A percentile compares a stretch with the other conserved stretches of the same genome.
Evolutionary conservation across 2,888 invertebrate genomes (phyloP).

Genomic region (Apamea monoglypha): DNA sequence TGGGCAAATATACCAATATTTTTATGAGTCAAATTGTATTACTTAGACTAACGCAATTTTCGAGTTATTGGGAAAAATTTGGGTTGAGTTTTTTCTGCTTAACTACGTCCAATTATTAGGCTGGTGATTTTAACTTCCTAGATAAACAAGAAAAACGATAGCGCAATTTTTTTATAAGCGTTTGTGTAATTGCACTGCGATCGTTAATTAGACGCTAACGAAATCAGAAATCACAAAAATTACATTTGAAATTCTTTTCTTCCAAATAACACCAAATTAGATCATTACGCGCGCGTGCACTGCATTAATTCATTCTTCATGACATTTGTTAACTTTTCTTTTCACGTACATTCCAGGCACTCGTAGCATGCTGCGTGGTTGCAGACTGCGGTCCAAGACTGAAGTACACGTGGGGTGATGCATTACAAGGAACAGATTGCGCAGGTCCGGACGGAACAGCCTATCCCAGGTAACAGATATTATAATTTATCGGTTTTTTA

Average conservation of each 20-base stretch:
- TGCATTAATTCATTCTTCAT: conserved; percentile 13
- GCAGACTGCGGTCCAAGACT: conserved; percentile 91
- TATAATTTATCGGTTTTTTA: conserved; percentile 32
- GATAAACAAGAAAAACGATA: background rate
- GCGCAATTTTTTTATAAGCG: no score
- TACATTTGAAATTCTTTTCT: background rate
- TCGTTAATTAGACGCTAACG: background rate
- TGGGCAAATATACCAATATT: no score
- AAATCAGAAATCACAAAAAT: conserved; percentile 2
- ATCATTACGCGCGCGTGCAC: conserved; percentile 23
- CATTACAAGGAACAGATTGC: conserved; percentile 94
- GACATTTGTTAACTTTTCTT: conserved; percentile 49
- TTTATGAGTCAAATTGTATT: no score
- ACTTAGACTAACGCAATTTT: no score
- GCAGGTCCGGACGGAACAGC: conserved; percentile 95
- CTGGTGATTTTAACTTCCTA: background rate
- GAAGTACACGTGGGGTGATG: conserved; percentile 97
- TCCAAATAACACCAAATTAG: conserved; percentile 16
- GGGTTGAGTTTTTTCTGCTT: no score
- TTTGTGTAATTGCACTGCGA: background rate
- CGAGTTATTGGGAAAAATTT: no score
- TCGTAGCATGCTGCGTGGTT: conserved; percentile 77
- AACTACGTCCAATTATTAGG: background rate
- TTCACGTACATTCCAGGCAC: conserved; percentile 76
- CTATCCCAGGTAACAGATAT: conserved; percentile 93